Evolutionary conservation across 2,113 vertebrate genomes (phyloP).

Genomic region (Passer domesticus): DNA sequence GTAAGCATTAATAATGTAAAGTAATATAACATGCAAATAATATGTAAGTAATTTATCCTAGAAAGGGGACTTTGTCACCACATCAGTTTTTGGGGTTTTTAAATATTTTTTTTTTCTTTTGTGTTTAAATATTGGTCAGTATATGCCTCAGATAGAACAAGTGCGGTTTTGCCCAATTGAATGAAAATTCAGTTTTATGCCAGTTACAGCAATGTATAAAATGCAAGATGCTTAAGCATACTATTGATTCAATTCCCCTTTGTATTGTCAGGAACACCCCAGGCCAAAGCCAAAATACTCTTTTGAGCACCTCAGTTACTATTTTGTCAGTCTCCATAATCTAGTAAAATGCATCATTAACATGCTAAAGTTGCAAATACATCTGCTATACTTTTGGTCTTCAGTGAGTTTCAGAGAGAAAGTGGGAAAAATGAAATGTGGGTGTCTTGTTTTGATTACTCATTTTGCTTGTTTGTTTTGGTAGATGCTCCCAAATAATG

Average conservation of each 20-base stretch:
- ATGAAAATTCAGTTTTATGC: not conserved
- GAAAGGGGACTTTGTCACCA: not conserved
- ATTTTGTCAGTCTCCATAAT: not conserved
- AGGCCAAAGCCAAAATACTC: not conserved
- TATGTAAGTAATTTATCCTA: not conserved
- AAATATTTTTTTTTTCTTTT: not conserved
- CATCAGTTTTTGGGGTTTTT: not conserved
- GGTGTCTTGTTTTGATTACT: slow-evolving; percentile 6
- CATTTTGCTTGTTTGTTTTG: not conserved
- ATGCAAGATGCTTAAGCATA: not conserved
- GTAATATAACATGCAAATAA: not conserved
- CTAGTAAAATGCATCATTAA: slow-evolving; percentile 21
- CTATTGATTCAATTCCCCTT: not conserved
- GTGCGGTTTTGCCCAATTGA: not conserved
- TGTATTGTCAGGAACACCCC: not conserved
- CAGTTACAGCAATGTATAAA: not conserved
- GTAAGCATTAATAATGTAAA: not conserved
- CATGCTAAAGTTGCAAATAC: not conserved
- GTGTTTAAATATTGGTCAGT: not conserved
- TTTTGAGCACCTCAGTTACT: not conserved
- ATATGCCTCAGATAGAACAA: not conserved
- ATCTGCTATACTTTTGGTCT: slow-evolving; percentile 28
- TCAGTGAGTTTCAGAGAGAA: slow-evolving; percentile 45
- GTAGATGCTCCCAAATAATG: not conserved
- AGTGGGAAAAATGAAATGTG: not conserved